Conservation (phyloP, 2,797 vertebrate genomes). For the Furcifer pardalis region DNA sequence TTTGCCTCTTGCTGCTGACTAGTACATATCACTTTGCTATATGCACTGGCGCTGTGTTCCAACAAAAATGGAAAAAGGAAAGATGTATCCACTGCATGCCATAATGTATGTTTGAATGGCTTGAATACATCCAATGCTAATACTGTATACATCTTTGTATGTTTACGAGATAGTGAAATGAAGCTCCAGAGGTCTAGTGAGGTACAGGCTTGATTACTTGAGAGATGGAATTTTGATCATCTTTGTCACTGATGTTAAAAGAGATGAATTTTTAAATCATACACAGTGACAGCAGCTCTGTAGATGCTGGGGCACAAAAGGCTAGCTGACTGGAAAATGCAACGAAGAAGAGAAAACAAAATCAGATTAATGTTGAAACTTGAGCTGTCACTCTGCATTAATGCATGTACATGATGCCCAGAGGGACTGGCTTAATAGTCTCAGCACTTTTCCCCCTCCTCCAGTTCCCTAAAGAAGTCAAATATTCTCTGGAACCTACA, state of each 20-base stretch:
- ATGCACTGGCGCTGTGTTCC: too few relatives aligned
- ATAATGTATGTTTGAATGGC: too few relatives aligned
- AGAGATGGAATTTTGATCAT: slow-evolving; percentile 4
- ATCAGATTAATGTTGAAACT: slow-evolving; percentile 8
- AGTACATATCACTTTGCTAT: too few relatives aligned
- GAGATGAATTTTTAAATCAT: slow-evolving; percentile 34
- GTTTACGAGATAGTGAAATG: neutral
- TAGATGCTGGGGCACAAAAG: slow-evolving; percentile 43
- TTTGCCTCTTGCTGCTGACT: too few relatives aligned
- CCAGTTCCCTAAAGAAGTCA: neutral
- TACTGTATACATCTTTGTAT: neutral
- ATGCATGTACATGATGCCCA: fast-evolving
- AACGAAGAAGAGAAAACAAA: slow-evolving; percentile 38
- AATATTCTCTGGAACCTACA: neutral
- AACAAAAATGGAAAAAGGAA: too few relatives aligned
- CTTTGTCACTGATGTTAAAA: neutral
- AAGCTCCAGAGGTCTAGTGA: neutral
- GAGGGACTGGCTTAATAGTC: neutral
- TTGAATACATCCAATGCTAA: neutral
- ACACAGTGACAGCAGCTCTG: slow-evolving; percentile 37
- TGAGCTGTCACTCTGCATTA: slow-evolving; percentile 33
- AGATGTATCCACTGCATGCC: too few relatives aligned
- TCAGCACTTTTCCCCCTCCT: neutral
- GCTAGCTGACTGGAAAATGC: slow-evolving; percentile 43
- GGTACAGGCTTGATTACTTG: neutral